Evolutionary conservation across 1,140 invertebrate species (phyloP).

Genomic region (Aphelenchoides besseyi): DNA sequence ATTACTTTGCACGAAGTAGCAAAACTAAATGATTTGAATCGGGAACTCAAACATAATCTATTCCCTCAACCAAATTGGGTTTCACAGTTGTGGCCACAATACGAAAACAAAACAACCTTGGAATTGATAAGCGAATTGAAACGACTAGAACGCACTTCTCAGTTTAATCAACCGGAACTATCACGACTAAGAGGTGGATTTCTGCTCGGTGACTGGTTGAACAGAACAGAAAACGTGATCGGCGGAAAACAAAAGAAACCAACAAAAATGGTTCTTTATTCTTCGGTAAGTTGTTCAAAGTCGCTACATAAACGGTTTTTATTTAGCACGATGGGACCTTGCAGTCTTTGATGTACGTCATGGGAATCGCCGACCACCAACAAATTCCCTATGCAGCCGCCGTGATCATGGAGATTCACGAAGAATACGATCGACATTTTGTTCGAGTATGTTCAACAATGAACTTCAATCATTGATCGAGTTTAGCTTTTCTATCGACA

Average conservation of each 20-base stretch:
- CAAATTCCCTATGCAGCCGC: constrained; percentile 30
- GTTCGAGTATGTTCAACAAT: constrained; percentile 19
- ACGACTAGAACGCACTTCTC: constrained; percentile 21
- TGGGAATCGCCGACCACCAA: constrained; percentile 18
- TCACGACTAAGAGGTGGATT: constrained; percentile 26
- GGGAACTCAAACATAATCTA: constrained; percentile 30
- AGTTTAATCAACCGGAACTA: constrained; percentile 31
- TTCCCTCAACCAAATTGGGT: constrained; percentile 37
- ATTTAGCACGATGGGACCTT: constrained; percentile 32
- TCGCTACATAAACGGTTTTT: constrained; percentile 11
- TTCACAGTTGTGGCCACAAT: constrained; percentile 27
- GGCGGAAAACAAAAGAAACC: constrained; percentile 21
- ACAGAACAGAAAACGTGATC: constrained; percentile 18
- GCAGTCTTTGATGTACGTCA: constrained; percentile 19
- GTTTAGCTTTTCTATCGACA: constrained; percentile 9
- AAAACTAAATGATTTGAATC: constrained; percentile 15
- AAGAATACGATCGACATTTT: constrained; percentile 20
- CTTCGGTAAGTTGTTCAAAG: constrained; percentile 32
- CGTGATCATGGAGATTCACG: constrained; percentile 24
- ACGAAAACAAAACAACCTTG: constrained; percentile 30
- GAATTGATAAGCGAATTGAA: constrained; percentile 35
- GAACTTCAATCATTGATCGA: neutral
- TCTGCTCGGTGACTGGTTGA: constrained; percentile 38
- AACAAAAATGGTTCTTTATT: constrained; percentile 42
- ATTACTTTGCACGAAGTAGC: constrained; percentile 22